Evolutionary conservation across 2,888 invertebrate genomes (phyloP), one percentile per base, ranked within the genome.

Genomic region (Trypoxylon attenuatum): DNA sequence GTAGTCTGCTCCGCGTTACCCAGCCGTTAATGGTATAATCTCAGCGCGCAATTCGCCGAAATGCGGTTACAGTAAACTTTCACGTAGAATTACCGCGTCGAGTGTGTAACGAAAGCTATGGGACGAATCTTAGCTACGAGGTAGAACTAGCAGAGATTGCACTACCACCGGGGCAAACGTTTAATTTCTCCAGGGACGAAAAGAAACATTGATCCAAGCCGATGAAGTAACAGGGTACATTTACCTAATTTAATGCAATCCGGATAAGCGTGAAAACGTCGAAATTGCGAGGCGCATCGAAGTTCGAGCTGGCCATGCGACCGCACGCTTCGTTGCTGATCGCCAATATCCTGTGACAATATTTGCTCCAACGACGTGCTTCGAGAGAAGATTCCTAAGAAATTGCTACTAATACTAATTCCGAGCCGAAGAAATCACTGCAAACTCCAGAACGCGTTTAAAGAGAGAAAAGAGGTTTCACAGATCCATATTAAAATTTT

Each of bases 111-210:
- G 45, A 22, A 62, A 62, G 64, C 53, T 56, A 39, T 49, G 56
- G 65, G 65, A 64, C 38, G 29, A 50, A 57, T n/a, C n/a, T n/a
- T n/a, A n/a, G n/a, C n/a, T n/a, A n/a, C 8, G 43, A 10, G 18
- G 43, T 21, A 43, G 2, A 18, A 43, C 21, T 6, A 21, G 10
- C 13, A 33, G 5, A 33, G 41, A 41, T 41, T 18, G 15, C 10
- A 15, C 10, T 22, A 21, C 5, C 22, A n/a, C 21, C n/a, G 8
- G 22, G n/a, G 22, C n/a, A 21, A 43, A 13, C 43, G 18, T 6
- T 46, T 46, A 46, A 46, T 46, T 46, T 46, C 46, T 46, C 46
- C 0, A n/a, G 47, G 47, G 47, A 47, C 3, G 29, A 18, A 27
- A 15, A 47, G n/a, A 29, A 47, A 19, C 10, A n/a, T 10, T 18